Evolutionary conservation across 2,797 vertebrate species (phyloP).

Genomic region (Clarias pachynema): DNA sequence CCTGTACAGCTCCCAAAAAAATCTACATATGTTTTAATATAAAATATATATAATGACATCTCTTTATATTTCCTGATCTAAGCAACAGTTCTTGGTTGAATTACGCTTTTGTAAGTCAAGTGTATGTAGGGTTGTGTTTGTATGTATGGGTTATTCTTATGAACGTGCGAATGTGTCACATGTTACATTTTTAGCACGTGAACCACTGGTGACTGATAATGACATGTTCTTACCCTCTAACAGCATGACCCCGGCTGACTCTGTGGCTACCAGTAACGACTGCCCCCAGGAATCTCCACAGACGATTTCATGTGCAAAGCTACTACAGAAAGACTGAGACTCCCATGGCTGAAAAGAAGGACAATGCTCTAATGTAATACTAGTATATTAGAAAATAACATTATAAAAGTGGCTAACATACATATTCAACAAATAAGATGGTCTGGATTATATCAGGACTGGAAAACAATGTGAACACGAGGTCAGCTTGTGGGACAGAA

Average conservation of each 20-base stretch:
- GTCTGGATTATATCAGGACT: neutral
- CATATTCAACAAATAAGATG: neutral
- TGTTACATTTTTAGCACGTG: neutral
- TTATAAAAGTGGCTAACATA: neutral
- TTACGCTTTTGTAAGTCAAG: neutral
- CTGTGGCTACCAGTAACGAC: constrained; percentile 91
- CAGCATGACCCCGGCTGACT: constrained; percentile 88
- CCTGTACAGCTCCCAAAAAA: neutral
- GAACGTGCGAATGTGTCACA: neutral
- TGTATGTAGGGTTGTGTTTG: neutral
- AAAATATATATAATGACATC: neutral
- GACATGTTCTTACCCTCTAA: constrained; percentile 86
- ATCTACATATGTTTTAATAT: neutral
- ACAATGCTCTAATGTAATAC: neutral
- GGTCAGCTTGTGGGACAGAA: neutral
- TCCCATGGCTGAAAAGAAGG: constrained; percentile 90
- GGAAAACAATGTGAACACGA: neutral
- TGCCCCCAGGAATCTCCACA: constrained; percentile 97
- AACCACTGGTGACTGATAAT: constrained; percentile 22
- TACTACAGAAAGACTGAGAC: constrained; percentile 93
- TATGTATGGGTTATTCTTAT: neutral
- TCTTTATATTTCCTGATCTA: neutral
- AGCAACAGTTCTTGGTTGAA: neutral
- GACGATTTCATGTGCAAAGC: constrained; percentile 89
- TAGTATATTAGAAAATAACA: neutral